Percentiles rank a stretch among this genome's conserved stretches.
Evolutionary conservation across 2,113 vertebrate genomes (phyloP).

Genomic region (Leptocoma aspasia): DNA sequence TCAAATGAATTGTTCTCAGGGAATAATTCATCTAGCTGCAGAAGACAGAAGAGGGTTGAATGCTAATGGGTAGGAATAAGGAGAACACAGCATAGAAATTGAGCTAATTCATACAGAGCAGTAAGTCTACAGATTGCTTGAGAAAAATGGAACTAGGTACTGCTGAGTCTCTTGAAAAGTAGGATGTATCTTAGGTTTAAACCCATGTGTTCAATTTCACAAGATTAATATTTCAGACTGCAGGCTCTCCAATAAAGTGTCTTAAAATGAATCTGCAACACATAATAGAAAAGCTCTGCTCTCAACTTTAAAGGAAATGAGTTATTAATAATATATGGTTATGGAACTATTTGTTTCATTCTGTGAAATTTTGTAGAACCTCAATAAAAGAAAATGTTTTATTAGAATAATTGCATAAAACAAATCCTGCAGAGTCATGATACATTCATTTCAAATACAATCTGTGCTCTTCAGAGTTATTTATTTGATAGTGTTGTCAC

Average conservation of each 20-base stretch:
- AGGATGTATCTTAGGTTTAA: not conserved
- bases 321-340: not conserved
- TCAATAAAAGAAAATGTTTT: not conserved
- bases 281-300: not conserved
- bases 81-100: not conserved
- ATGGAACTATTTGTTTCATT: not conserved
- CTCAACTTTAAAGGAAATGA: not conserved
- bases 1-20: conserved; percentile 14
- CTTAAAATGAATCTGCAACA: not conserved
- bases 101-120: not conserved
- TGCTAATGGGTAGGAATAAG: not conserved
- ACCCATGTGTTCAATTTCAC: not conserved
- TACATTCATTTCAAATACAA: not conserved
- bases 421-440: not conserved
- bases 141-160: not conserved
- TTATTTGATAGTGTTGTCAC: not conserved
- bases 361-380: not conserved
- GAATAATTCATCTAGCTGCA: conserved; percentile 45
- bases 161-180: not conserved
- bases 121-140: not conserved
- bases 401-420: not conserved
- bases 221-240: not conserved
- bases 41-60: not conserved
- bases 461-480: not conserved
- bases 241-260: not conserved